Percentiles rank a stretch among this genome's conserved stretches.
Evolutionary conservation across 35 echinoderm and acorn worm species (phyloP).

Genomic region (Amphiura filiformis): DNA sequence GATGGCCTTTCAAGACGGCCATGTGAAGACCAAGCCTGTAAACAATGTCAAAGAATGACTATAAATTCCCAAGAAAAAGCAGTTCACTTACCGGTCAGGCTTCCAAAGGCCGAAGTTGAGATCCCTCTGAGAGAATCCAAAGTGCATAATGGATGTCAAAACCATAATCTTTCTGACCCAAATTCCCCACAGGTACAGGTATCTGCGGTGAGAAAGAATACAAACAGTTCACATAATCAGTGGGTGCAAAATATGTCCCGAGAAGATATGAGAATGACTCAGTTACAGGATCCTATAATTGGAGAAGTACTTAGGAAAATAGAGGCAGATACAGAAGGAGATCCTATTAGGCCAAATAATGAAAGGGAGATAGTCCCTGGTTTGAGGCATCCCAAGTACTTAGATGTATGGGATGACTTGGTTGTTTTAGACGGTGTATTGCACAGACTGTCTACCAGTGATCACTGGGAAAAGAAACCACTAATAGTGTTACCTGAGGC

Average conservation of each 20-base stretch:
- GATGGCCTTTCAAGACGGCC: slow-evolving; percentile 31
- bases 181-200: neutral
- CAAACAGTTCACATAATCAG: neutral
- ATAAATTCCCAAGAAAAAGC: neutral
- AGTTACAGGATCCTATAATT: neutral
- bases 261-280: neutral
- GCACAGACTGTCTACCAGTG: neutral
- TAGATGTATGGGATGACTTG: neutral
- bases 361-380: neutral
- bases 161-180: neutral
- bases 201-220: neutral
- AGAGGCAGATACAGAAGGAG: neutral
- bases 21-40: slow-evolving; percentile 29
- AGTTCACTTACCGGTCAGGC: neutral
- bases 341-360: neutral
- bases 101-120: neutral
- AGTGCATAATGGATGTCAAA: neutral
- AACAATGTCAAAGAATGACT: slow-evolving; percentile 2
- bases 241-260: neutral
- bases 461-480: neutral
- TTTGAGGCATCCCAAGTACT: neutral
- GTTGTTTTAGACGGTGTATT: neutral
- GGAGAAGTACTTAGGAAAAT: neutral
- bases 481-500: neutral
- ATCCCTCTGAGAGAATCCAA: neutral